phyloP scores from a whole-genome alignment of 2,888 invertebrate species.

The Dendrolimus pini region DNA sequence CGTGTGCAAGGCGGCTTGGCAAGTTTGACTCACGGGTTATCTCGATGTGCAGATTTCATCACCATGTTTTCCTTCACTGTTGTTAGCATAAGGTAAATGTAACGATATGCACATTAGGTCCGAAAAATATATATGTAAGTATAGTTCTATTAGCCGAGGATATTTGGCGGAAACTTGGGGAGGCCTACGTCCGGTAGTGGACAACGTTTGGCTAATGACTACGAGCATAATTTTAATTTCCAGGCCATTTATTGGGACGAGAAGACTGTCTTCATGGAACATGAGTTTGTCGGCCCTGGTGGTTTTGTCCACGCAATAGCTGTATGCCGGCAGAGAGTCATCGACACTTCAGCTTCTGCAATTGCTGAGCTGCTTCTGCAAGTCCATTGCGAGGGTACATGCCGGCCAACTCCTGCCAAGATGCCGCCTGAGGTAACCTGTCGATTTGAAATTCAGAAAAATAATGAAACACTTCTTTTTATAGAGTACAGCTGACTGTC shows the following conservation, averaged over 20 bases:
- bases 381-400: conserved; percentile 68
- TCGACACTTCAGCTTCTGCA: conserved; percentile 74
- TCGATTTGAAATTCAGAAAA: not conserved
- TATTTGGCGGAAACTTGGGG: too few species aligned
- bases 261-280: conserved; percentile 87
- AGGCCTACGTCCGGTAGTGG: too few species aligned
- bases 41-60: too few species aligned
- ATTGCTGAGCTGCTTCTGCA: conserved; percentile 66
- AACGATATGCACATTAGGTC: too few species aligned
- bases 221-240: conserved; percentile 4
- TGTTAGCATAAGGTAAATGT: too few species aligned
- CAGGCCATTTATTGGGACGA: conserved; percentile 83
- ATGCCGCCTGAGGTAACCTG: conserved; percentile 60
- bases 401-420: conserved; percentile 47
- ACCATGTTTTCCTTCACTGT: too few species aligned
- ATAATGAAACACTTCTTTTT: not conserved
- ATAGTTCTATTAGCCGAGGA: too few species aligned
- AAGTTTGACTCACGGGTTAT: too few species aligned
- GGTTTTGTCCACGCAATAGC: conserved; percentile 82
- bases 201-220: too few species aligned
- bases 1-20: too few species aligned
- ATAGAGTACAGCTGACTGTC: not conserved
- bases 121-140: too few species aligned
- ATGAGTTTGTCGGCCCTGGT: conserved; percentile 85
- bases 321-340: conserved; percentile 74